phyloP scores from a whole-genome alignment of 2,113 vertebrate species.

The Parotia lawesii region DNA sequence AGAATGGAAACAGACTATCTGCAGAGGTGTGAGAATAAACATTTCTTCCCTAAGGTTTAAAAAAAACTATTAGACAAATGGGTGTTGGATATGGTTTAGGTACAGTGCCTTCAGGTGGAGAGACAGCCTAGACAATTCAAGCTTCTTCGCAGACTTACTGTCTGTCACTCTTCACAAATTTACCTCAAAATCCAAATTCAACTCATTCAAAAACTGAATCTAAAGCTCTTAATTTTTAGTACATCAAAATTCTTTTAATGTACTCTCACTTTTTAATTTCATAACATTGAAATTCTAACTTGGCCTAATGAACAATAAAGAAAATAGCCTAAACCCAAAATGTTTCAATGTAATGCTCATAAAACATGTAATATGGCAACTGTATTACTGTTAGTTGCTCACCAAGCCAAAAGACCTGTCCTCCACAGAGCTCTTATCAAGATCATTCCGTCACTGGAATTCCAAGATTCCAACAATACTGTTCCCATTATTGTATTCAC shows the following conservation, averaged over 20 bases:
- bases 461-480: background rate
- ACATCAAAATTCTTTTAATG: background rate
- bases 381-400: background rate
- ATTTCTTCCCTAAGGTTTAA: background rate
- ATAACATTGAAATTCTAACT: background rate
- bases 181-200: background rate
- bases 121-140: background rate
- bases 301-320: background rate
- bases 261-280: background rate
- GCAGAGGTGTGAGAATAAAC: background rate
- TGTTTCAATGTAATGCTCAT: background rate
- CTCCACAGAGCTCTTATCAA: background rate
- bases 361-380: background rate
- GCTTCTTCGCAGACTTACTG: background rate
- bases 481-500: background rate
- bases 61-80: background rate
- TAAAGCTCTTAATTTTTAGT: background rate
- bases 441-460: background rate
- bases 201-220: background rate
- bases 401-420: background rate
- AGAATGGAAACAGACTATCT: background rate
- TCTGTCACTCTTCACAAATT: background rate
- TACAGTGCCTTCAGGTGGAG: background rate
- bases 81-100: background rate
- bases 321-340: background rate